Evolutionary conservation across 2,113 vertebrate species (phyloP).

Genomic region (Polypterus senegalus): DNA sequence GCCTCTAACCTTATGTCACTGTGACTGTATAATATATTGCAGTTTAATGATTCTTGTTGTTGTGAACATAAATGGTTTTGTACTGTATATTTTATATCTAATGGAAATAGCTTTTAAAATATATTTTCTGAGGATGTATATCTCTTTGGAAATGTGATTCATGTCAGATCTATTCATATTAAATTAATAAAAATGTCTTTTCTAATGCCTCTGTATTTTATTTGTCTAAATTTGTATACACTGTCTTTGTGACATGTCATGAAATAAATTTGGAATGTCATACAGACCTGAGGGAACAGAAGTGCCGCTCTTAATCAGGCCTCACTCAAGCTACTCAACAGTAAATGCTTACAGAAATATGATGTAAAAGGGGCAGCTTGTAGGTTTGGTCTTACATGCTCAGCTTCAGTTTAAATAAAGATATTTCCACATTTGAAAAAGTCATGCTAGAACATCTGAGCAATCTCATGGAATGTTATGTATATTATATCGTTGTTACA

Average conservation of each 20-base stretch:
- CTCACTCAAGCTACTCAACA: neutral
- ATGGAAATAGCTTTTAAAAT: slow-evolving; percentile 17
- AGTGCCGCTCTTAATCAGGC: neutral
- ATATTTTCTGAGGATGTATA: slow-evolving; percentile 17
- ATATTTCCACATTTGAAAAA: too few species aligned
- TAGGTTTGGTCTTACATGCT: too few species aligned
- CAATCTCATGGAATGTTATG: too few species aligned
- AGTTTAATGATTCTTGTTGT: neutral
- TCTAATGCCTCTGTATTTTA: too few species aligned
- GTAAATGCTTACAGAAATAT: neutral
- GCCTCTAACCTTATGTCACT: neutral
- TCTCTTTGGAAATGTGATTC: neutral
- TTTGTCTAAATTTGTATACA: too few species aligned
- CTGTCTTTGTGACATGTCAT: neutral
- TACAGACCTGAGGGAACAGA: neutral
- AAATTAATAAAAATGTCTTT: neutral
- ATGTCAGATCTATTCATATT: neutral
- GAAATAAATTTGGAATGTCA: neutral
- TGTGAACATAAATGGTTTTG: slow-evolving; percentile 23
- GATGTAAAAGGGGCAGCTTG: too few species aligned
- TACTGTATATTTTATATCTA: slow-evolving; percentile 19
- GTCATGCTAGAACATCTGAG: too few species aligned
- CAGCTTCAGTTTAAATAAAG: too few species aligned
- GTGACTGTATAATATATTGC: neutral
- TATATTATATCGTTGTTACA: too few species aligned